Evolutionary conservation across 2,113 vertebrate species (phyloP).

Genomic region (Piaya cayana): DNA sequence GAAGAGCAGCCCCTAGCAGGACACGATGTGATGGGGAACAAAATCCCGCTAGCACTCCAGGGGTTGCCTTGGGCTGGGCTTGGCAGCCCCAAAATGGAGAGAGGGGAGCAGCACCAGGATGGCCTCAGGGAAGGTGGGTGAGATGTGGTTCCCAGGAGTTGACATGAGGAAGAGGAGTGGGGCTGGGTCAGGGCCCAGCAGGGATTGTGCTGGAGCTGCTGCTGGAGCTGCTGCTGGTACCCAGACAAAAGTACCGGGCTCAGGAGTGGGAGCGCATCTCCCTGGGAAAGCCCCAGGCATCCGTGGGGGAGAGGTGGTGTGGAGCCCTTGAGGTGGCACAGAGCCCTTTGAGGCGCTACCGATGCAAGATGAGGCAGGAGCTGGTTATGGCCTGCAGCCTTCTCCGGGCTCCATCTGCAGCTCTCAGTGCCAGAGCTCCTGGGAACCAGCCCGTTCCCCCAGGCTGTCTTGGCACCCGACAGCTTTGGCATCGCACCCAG

Average conservation of each 20-base stretch:
- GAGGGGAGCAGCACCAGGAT: background rate
- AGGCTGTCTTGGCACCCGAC: background rate
- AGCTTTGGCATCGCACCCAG: background rate
- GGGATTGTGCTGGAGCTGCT: background rate
- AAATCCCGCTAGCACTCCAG: rapidly evolving
- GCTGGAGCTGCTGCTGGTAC: background rate
- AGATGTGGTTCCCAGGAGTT: background rate
- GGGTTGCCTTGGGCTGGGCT: background rate
- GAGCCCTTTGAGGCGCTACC: background rate
- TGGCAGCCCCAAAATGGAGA: background rate
- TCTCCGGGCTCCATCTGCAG: background rate
- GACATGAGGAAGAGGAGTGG: background rate
- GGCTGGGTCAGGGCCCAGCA: rapidly evolving
- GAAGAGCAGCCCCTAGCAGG: background rate
- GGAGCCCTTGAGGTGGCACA: background rate
- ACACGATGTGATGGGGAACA: rapidly evolving
- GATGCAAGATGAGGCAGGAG: background rate
- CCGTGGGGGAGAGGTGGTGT: rapidly evolving
- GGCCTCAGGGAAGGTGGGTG: background rate
- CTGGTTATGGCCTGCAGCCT: background rate
- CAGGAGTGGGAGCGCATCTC: rapidly evolving
- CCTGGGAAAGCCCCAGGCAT: background rate
- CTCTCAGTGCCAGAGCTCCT: background rate
- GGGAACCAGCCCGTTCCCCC: background rate
- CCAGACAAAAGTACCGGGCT: background rate